A percentile compares a stretch with the other conserved stretches of the same genome.
Conservation (phyloP, 2,797 vertebrate species). For the Trachops cirrhosus region DNA sequence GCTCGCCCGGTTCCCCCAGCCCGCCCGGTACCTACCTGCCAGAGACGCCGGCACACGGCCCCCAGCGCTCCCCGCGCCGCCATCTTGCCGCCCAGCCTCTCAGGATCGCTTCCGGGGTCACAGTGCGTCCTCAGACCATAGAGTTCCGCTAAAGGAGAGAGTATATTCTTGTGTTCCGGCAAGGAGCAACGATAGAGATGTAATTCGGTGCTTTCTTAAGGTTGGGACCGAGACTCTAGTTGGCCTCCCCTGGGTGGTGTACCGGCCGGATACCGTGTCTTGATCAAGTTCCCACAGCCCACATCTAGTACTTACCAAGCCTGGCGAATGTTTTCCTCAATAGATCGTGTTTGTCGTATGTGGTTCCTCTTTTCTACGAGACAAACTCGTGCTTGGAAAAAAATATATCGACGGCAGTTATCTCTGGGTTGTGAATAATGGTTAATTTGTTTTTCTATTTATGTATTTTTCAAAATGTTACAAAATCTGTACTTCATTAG, state of each 20-base stretch:
- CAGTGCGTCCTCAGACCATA: neutral
- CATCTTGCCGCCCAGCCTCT: slow-evolving; percentile 41
- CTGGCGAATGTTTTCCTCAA: neutral
- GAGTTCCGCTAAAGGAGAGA: slow-evolving; percentile 41
- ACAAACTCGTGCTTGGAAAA: neutral
- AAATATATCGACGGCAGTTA: neutral
- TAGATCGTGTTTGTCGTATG: neutral
- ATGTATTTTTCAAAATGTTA: neutral
- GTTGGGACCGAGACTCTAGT: rapidly evolving
- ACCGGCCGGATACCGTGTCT: rapidly evolving
- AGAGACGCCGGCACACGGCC: neutral
- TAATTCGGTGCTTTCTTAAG: rapidly evolving
- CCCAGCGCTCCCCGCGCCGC: neutral
- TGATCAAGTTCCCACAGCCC: neutral
- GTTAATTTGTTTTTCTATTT: neutral
- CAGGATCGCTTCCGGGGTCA: slow-evolving; percentile 53
- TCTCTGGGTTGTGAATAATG: neutral
- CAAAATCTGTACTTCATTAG: neutral
- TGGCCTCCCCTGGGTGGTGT: rapidly evolving
- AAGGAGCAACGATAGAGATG: slow-evolving; percentile 11
- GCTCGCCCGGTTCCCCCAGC: neutral
- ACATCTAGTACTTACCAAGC: neutral
- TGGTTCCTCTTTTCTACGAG: slow-evolving; percentile 1
- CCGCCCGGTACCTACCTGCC: slow-evolving; percentile 63
- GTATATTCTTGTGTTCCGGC: neutral